phyloP scores from a whole-genome alignment of 2,888 invertebrate genomes.

The Eilema griseolum region DNA sequence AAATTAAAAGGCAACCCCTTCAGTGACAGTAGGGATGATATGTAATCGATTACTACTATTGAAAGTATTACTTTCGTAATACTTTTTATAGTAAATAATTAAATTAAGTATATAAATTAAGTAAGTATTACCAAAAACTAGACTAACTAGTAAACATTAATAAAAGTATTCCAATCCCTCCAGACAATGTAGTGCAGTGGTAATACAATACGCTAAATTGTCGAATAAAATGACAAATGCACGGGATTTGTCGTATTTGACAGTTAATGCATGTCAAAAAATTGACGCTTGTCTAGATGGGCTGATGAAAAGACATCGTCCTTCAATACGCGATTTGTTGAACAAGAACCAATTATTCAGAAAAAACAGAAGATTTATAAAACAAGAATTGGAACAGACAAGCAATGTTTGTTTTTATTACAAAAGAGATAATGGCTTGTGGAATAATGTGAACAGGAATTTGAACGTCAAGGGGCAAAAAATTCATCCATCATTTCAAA shows the following conservation, averaged over 20 bases:
- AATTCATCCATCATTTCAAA: conserved; percentile 27
- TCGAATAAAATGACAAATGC: too few relatives aligned
- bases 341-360: conserved; percentile 55
- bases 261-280: too few relatives aligned
- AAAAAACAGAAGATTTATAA: conserved; percentile 44
- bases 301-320: conserved; percentile 51
- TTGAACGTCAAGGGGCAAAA: conserved; percentile 35
- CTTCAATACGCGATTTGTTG: conserved; percentile 59
- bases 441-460: conserved; percentile 40
- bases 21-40: not conserved
- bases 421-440: conserved; percentile 38
- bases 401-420: conserved; percentile 43
- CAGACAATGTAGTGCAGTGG: too few relatives aligned
- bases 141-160: not conserved
- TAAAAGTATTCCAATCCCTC: conserved; percentile 21
- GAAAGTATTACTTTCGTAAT: too few relatives aligned
- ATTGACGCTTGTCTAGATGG: too few relatives aligned
- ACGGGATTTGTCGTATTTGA: too few relatives aligned
- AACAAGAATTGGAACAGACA: conserved; percentile 48
- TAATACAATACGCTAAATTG: too few relatives aligned
- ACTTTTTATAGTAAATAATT: too few relatives aligned
- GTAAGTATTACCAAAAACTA: too few relatives aligned
- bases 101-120: not conserved
- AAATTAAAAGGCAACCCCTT: not conserved
- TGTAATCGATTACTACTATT: not conserved